A percentile compares a stretch with the other conserved stretches of the same genome.
Evolutionary conservation across 2,888 invertebrate genomes (phyloP).

Genomic region (Galeopsomyia nigrocyanea): DNA sequence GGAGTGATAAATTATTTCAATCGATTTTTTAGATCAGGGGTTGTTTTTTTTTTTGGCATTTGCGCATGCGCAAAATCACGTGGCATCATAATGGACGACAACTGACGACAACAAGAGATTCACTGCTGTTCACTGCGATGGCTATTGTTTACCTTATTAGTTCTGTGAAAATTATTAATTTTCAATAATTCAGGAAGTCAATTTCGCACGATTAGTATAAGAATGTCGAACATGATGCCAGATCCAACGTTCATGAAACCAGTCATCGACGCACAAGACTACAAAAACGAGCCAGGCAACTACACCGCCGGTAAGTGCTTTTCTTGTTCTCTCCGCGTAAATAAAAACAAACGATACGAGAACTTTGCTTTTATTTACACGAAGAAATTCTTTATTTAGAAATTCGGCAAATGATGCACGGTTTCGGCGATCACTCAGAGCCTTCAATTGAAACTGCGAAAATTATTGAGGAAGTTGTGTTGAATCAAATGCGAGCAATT

Average conservation of each 20-base stretch:
- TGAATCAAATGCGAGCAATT: conserved; percentile 84
- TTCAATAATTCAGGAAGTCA: too few relatives aligned
- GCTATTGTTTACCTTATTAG: too few relatives aligned
- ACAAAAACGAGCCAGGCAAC: conserved; percentile 57
- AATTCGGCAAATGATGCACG: conserved; percentile 91
- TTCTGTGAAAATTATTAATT: too few relatives aligned
- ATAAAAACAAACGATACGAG: background rate
- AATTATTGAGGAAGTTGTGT: conserved; percentile 86
- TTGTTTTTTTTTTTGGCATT: too few relatives aligned
- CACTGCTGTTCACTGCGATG: too few relatives aligned
- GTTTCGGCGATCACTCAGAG: conserved; percentile 90
- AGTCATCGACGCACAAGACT: conserved; percentile 50
- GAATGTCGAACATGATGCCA: conserved; percentile 46
- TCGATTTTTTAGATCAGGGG: too few relatives aligned
- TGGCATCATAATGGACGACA: too few relatives aligned
- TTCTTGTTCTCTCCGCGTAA: background rate
- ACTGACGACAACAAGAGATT: too few relatives aligned
- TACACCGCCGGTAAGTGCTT: conserved; percentile 56
- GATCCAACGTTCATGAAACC: conserved; percentile 52
- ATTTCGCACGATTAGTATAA: too few relatives aligned
- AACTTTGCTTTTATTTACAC: background rate
- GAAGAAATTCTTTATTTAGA: conserved; percentile 67
- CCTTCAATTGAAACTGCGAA: conserved; percentile 87
- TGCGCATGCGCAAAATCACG: too few relatives aligned
- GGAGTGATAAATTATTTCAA: too few relatives aligned